Conservation (phyloP, 2,113 vertebrate species). For the Oryzias woworae region DNA sequence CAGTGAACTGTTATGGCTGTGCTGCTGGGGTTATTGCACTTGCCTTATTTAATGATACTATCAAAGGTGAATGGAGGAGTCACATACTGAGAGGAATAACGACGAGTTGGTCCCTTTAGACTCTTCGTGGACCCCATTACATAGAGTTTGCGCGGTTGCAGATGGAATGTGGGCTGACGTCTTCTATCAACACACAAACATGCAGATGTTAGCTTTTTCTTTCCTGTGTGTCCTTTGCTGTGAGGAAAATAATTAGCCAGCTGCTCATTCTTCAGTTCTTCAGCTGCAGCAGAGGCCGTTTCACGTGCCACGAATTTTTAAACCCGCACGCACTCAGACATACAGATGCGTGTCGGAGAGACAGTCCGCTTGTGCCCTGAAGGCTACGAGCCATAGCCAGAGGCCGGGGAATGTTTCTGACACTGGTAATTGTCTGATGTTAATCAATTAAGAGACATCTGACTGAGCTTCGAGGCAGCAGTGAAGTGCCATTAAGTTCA, state of each 20-base stretch:
- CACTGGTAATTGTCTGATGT: constrained; percentile 49
- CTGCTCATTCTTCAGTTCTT: constrained; percentile 57
- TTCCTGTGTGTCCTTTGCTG: constrained; percentile 40
- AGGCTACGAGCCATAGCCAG: constrained; percentile 40
- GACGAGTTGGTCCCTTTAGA: constrained; percentile 19
- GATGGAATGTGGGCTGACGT: neutral
- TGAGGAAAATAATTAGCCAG: constrained; percentile 64
- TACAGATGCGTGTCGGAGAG: constrained; percentile 15
- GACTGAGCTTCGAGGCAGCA: constrained; percentile 45
- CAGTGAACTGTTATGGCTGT: constrained; percentile 37
- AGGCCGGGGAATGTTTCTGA: constrained; percentile 49
- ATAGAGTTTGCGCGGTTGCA: neutral
- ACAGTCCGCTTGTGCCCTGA: constrained; percentile 26
- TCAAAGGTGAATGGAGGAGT: constrained; percentile 37
- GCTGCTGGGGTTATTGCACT: constrained; percentile 49
- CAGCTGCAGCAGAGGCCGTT: constrained; percentile 40
- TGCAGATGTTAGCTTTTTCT: constrained; percentile 59
- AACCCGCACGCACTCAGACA: constrained; percentile 11
- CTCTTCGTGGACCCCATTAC: constrained; percentile 8
- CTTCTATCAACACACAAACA: constrained; percentile 45
- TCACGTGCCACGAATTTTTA: constrained; percentile 22
- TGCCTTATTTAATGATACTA: constrained; percentile 55
- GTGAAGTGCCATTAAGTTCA: constrained; percentile 38
- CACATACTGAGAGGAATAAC: constrained; percentile 32
- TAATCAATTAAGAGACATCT: constrained; percentile 66